Base-by-base conservation (phyloP, 2,888 invertebrate species). In the Globia sparganii region DNA sequence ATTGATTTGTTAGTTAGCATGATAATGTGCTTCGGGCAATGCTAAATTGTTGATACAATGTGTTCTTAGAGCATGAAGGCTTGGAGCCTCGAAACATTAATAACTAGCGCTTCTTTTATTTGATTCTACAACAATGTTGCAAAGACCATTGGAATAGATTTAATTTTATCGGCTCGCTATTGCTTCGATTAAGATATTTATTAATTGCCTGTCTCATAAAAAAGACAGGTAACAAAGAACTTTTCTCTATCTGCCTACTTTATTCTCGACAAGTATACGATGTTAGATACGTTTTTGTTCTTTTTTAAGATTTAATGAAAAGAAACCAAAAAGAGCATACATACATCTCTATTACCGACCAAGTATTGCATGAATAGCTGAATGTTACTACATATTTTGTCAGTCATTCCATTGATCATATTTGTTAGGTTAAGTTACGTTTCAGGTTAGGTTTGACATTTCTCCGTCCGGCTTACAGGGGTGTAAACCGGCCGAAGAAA, bases 141-240 rank as follows among this genome's bases (percentile, higher is more conserved):
- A 53, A 31, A 40, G 40, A 56, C 49, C 76, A 59, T 76, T 68
- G 58, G 40, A 85, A 70, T 72, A 72, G 69, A 85, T 77, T 82
- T 62, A 70, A 83, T 85, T 62, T 77, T 83, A 83, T 77, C 72
- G 83, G 69, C 67, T 82, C 68, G 83, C 53, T 64, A 58, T 82
- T 82, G 70, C 59, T 64, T 73, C 83, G 78, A 83, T 86, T 77
- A 77, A 82, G 62, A 77, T 82, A 82, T 77, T 77, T 71, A 86
- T 86, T 82, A 82, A 86, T 67, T 64, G 72, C 28, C 59, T 70
- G 69, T 53, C 82, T 72, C 58, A 56, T 75, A 82, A 85, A 81
- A 84, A 58, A 80, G 28, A 11, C 49, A 25, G n/a, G 46, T 61
- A 67, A 81, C 82, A 72, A 81, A 81, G 40, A 81, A 37, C 61